phyloP scores from a whole-genome alignment of 2,113 vertebrate genomes.

The Malaclemys terrapin region DNA sequence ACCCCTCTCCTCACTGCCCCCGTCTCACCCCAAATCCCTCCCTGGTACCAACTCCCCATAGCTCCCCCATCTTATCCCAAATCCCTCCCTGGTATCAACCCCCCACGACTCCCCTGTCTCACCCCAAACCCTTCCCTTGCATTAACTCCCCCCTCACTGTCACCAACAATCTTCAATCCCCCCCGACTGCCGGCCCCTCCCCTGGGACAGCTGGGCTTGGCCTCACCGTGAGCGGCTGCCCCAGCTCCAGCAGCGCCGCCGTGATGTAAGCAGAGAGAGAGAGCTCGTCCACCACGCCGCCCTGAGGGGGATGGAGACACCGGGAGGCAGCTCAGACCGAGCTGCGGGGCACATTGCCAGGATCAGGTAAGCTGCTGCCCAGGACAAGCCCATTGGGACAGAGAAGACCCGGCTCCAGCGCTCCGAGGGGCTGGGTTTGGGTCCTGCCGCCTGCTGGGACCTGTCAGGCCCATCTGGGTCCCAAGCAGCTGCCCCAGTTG shows the following conservation, averaged over 20 bases:
- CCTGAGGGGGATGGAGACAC: slow-evolving; percentile 14
- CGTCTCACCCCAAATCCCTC: too few species aligned
- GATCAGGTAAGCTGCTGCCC: neutral
- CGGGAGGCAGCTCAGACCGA: fast-evolving
- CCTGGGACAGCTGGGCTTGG: neutral
- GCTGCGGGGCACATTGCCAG: fast-evolving
- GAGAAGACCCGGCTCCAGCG: neutral
- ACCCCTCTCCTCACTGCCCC: neutral
- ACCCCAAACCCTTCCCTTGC: neutral
- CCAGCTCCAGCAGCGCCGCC: slow-evolving; percentile 30
- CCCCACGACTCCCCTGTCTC: neutral
- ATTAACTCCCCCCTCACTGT: too few species aligned
- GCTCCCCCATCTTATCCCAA: too few species aligned
- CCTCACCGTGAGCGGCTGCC: slow-evolving; percentile 13
- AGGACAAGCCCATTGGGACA: neutral
- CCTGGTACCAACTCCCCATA: too few species aligned
- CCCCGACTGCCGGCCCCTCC: neutral
- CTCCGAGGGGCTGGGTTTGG: too few species aligned
- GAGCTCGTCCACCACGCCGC: neutral
- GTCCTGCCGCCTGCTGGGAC: neutral
- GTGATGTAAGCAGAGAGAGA: slow-evolving; percentile 13
- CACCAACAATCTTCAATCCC: too few species aligned
- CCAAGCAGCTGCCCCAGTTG: neutral
- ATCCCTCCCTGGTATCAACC: too few species aligned
- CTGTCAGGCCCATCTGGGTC: too few species aligned